A percentile compares a stretch with the other conserved stretches of the same genome.
Conservation (phyloP, 2,113 vertebrate genomes). For the Grammomys dolichurus region DNA sequence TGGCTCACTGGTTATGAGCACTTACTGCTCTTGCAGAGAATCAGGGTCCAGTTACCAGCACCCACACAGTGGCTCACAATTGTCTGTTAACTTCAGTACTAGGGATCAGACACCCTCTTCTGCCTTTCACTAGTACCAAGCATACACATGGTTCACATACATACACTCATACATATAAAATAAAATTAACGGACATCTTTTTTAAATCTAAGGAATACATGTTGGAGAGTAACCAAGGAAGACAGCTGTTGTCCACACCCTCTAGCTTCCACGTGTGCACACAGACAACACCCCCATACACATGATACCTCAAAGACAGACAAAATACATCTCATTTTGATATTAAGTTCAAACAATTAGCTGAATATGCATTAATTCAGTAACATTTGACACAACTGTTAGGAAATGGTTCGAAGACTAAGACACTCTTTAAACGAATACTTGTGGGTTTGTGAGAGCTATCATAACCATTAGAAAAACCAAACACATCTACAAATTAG, state of each 20-base stretch:
- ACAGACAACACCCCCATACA: background rate
- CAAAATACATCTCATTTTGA: conserved; percentile 34
- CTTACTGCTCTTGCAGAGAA: background rate
- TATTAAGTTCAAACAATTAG: conserved; percentile 65
- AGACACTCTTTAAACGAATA: conserved; percentile 43
- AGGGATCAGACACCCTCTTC: background rate
- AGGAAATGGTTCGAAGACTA: conserved; percentile 51
- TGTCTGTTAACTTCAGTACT: background rate
- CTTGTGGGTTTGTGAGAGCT: background rate
- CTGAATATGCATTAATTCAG: conserved; percentile 58
- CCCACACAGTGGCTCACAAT: background rate
- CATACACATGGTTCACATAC: background rate
- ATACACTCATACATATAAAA: background rate
- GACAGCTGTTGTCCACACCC: background rate
- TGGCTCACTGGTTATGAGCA: background rate
- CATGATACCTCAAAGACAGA: background rate
- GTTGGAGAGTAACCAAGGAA: background rate
- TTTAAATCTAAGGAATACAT: background rate
- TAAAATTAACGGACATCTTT: background rate
- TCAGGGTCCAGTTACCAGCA: background rate
- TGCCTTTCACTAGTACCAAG: background rate
- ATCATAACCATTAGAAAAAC: conserved; percentile 31
- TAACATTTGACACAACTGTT: conserved; percentile 61
- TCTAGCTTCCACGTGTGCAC: background rate
- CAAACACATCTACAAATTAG: conserved; percentile 4